Evolutionary conservation across 1,140 invertebrate species (phyloP), one percentile per base, ranked within the genome.

Genomic region (Riptortus pedestris): DNA sequence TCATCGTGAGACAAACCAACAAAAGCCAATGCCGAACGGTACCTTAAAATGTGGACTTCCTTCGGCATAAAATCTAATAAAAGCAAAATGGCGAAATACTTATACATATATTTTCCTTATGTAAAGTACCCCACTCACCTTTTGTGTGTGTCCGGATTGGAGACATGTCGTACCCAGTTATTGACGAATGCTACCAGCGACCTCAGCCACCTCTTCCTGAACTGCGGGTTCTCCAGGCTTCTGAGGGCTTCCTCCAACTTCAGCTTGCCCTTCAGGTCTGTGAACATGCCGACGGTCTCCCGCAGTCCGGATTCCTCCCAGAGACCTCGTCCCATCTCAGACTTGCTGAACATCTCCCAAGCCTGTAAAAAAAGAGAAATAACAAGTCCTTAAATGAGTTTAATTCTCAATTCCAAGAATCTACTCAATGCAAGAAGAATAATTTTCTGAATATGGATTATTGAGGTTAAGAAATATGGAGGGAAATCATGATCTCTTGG

Each of bases 121-220:
- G n/a, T n/a, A n/a, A n/a, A n/a, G n/a, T n/a, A n/a, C n/a, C 24
- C n/a, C 0, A 71, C 76, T 79, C 73, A 85, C 84, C 79, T 84
- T 70, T 84, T 80, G 69, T 88, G 86, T 20, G 83, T 85, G 52
- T 81, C 80, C 2, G 87, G 87, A 71, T 90, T 85, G 0, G 87
- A 81, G 18, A 89, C 69, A 64, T 87, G 82, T 2, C 85, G 80
- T 5, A 86, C 80, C 79, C 85, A 84, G 47, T 86, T 83, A 2
- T 86, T 86, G 29, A 91, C 74, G 68, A 85, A 87, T 58, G 83
- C 81, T 1, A 85, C 85, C 11, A 86, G 77, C 7, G 81, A 81
- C 63, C 82, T 83, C 64, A 91, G 85, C 88, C 88, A 90, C 63
- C 85, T 79, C 61, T 84, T 79, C 66, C 88, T 81, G 68, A 88